Base-by-base conservation (phyloP, 2,797 vertebrate genomes). In the Pyrrhura leucotis region DNA sequence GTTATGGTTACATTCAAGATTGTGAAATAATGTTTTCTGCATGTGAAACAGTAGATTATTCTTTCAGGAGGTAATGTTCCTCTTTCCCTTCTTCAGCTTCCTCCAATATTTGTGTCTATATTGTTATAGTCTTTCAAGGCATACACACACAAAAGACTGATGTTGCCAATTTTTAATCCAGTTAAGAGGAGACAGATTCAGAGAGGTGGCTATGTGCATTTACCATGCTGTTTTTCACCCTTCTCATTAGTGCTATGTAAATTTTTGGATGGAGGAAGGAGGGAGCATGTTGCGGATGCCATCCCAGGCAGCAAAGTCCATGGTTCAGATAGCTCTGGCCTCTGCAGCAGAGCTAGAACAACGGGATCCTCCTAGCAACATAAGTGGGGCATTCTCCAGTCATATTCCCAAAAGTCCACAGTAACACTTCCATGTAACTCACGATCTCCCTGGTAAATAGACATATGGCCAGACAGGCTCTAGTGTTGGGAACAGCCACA, bases 301-400 rank as follows among this genome's bases (percentile, higher is more conserved):
- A 10, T 85, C 40, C 25, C 59, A 56, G 40, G 31, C 63, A 91
- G 39, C 23, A 35, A 35, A 35, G n/a, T 17, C 33, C 51, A 7
- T 69, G 40, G 16, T n/a, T 85, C 0, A 0, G 21, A 20, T 74
- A 12, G 3, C 37, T 71, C 45, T 81, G 37, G 7, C 51, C 69
- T 17, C 51, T 76, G 59, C 44, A 67, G 72, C 37, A 54, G 50
- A 77, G 9, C 21, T 77, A 31, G 59, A 50, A 39, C 20, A 26
- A 22, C 0, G 6, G 12, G 31, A 40, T 78, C 26, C 54, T 77
- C 29, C 21, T 21, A 16, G 26, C 59, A 85, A 28, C 4, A 1
- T 0, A 0, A 44, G 16, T 8, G 6, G 14, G 31, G 14, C 23
- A 13, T 17, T 40, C 37, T 65, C 37, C 54, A 79, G 35, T 53